phyloP scores from a whole-genome alignment of 2,888 invertebrate genomes.

The Nycteola revayana region DNA sequence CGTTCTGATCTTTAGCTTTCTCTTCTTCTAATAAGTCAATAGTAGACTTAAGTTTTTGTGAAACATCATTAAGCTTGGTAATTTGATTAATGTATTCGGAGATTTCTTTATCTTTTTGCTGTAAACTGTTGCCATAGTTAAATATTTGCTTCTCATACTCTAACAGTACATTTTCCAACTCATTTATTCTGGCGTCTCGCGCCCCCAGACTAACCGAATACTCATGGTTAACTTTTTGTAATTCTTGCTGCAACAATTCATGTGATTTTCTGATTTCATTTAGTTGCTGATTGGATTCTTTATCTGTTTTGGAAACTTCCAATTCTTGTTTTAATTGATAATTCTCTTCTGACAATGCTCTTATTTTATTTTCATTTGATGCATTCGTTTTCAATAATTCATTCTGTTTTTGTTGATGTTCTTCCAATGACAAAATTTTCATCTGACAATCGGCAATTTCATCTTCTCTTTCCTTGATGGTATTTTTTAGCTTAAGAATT shows the following conservation, averaged over 20 bases:
- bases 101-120: constrained; percentile 74
- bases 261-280: constrained; percentile 49
- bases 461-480: constrained; percentile 75
- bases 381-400: constrained; percentile 54
- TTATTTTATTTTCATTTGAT: constrained; percentile 66
- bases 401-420: constrained; percentile 70
- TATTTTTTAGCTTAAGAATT: constrained; percentile 74
- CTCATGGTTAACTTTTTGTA: constrained; percentile 62
- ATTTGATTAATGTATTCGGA: constrained; percentile 78
- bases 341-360: constrained; percentile 65
- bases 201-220: constrained; percentile 53
- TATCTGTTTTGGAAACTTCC: constrained; percentile 44
- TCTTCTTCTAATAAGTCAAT: constrained; percentile 74
- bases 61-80: constrained; percentile 75
- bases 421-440: constrained; percentile 76
- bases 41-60: constrained; percentile 76
- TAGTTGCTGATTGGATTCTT: constrained; percentile 49
- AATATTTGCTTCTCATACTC: constrained; percentile 77
- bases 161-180: constrained; percentile 71
- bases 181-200: constrained; percentile 71
- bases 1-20: constrained; percentile 74
- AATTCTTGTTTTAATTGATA: constrained; percentile 63
- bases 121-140: constrained; percentile 63
- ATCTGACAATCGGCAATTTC: constrained; percentile 77
- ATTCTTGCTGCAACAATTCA: constrained; percentile 55